Evolutionary conservation across 1,140 invertebrate genomes (phyloP), one percentile per base, ranked within the genome.

Genomic region (Scaptomyza montana): DNA sequence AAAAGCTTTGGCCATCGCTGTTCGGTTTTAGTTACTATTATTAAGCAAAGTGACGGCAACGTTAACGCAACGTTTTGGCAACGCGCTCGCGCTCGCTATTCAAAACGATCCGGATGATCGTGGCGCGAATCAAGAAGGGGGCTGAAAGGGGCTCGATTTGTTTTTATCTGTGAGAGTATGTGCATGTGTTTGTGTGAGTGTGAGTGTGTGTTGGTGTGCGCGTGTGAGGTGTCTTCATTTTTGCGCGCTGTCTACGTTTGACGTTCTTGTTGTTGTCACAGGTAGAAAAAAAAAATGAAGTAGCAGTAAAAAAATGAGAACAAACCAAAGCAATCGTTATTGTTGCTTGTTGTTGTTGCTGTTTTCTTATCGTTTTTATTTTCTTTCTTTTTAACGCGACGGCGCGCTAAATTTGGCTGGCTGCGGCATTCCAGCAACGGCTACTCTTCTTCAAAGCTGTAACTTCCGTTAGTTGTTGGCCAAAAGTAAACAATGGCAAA

Each of bases 11-110:
- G 59, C 46, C 62, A 56, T n/a, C 46, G 47, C 21, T 36, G 39
- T 13, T 10, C 36, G 16, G 60, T 41, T 84, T 80, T 80, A 80
- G 79, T 89, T 89, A 89, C 67, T 82, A 80, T 84, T 89, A 89
- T 89, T 89, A 89, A 80, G 62, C 54, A 77, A 66, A 87, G 77
- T 84, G 79, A 56, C 74, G 80, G 80, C 72, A 59, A 80, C 71
- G 70, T 70, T 78, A 74, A 67, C 77, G 85, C 76, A 87, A 79
- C 84, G 70, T 78, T 71, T 72, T 49, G 45, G 59, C 64, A 63
- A 47, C 69, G 68, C 69, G 77, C 33, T 67, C 49, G 67, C 53
- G 60, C 61, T 76, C 77, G 65, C 66, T 64, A 70, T 61, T 70
- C 61, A 54, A 65, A 41, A 59, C 72, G 74, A 67, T 74, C 78